phyloP scores from a whole-genome alignment of 2,888 invertebrate genomes.

The Drosophila birchii region DNA sequence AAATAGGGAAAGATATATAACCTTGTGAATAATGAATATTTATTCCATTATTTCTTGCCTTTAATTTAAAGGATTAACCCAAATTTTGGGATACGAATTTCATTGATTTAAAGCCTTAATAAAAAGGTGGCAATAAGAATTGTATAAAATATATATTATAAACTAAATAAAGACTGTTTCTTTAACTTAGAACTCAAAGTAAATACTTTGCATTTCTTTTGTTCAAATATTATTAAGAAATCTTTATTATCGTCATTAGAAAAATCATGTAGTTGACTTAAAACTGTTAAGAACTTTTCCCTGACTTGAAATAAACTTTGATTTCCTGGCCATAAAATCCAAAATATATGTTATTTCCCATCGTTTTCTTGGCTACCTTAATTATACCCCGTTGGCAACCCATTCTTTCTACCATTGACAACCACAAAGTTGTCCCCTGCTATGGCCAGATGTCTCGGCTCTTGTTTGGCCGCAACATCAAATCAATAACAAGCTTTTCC shows the following conservation, averaged over 20 bases:
- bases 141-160: too few relatives aligned
- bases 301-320: not conserved
- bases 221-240: too few relatives aligned
- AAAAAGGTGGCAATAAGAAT: too few relatives aligned
- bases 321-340: slow-evolving; percentile 5
- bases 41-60: not conserved
- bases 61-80: not conserved
- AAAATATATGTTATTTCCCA: slow-evolving; percentile 17
- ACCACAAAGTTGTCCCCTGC: slow-evolving; percentile 40
- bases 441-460: slow-evolving; percentile 39
- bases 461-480: slow-evolving; percentile 37
- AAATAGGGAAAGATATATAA: not conserved
- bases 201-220: not conserved
- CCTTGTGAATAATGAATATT: not conserved
- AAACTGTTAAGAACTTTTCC: not conserved
- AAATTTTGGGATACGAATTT: not conserved
- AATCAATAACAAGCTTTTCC: slow-evolving; percentile 42
- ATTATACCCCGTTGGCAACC: slow-evolving; percentile 19
- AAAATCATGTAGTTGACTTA: not conserved
- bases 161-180: not conserved
- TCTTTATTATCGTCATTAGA: not conserved
- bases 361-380: not conserved
- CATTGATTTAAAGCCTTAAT: not conserved
- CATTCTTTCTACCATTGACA: slow-evolving; percentile 28
- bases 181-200: not conserved